Evolutionary conservation across 1,140 invertebrate genomes (phyloP).

Genomic region (Bombus waltoni): DNA sequence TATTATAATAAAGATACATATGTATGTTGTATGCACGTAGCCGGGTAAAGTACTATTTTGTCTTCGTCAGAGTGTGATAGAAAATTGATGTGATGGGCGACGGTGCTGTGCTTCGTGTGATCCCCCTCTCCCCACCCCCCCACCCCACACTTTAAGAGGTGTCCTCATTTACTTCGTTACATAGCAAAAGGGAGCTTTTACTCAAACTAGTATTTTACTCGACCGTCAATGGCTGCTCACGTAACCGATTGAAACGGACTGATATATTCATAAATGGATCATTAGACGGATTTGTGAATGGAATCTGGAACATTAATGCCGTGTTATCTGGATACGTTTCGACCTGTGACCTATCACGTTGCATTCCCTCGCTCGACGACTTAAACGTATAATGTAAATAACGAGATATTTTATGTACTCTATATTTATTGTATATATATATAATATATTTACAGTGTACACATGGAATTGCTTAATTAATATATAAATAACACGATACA

Average conservation of each 20-base stretch:
- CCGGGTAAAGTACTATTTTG: constrained; percentile 65
- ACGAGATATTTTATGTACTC: constrained; percentile 13
- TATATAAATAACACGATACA: constrained; percentile 42
- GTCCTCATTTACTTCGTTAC: not conserved
- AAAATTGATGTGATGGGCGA: not conserved
- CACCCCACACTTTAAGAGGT: not conserved
- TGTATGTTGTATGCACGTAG: constrained; percentile 15
- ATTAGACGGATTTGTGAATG: constrained; percentile 24
- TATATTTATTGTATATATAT: constrained; percentile 39
- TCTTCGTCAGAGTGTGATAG: not conserved
- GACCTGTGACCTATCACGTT: not conserved
- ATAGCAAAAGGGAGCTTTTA: not conserved
- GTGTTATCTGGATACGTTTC: not conserved
- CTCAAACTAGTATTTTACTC: constrained; percentile 65
- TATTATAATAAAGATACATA: not conserved
- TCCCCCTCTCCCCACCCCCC: too few species aligned
- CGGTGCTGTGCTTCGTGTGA: not conserved
- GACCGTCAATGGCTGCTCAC: constrained; percentile 20
- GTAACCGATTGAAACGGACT: constrained; percentile 41
- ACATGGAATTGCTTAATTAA: constrained; percentile 35
- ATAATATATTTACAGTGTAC: constrained; percentile 38
- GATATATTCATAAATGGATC: not conserved
- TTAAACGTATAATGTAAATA: not conserved
- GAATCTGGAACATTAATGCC: not conserved
- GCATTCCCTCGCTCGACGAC: not conserved